These are phyloP conservation scores for Setipinna tenuifilis DNA, from an alignment of 2,797 vertebrate genomes.

Conservation along the genomic window DNA sequence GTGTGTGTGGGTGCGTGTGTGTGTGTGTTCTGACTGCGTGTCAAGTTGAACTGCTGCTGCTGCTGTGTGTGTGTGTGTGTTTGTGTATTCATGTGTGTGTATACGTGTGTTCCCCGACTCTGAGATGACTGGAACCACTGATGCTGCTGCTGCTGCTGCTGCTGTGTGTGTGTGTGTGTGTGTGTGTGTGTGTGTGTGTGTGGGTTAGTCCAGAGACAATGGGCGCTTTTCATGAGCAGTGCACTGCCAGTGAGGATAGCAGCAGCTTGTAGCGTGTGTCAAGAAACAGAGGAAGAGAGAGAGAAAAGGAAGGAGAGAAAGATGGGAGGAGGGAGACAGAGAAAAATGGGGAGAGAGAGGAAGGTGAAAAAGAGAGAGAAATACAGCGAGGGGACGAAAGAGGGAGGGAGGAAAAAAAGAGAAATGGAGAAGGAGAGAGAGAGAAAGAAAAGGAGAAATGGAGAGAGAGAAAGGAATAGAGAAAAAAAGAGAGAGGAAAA, in stretches of 20 bases:
- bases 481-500: no score
- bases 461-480: no score
- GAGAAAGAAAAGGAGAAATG: not conserved
- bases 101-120: not conserved
- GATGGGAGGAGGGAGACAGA: no score
- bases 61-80: not conserved
- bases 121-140: no score
- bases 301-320: no score
- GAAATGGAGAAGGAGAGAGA: not conserved
- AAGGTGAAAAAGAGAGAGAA: not conserved
- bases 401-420: not conserved
- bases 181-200: no score
- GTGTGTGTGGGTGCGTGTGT: not conserved
- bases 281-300: no score
- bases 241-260: not conserved
- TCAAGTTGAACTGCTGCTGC: no score
- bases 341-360: no score
- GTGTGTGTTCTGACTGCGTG: not conserved
- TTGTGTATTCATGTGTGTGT: not conserved
- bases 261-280: not conserved
- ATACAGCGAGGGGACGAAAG: not conserved
- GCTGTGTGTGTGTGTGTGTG: no score
- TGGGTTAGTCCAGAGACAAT: no score
- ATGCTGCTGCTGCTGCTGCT: no score
- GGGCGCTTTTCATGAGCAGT: not conserved